Evolutionary conservation across 2,888 invertebrate species (phyloP).

Genomic region (Epirrhoe tristata): DNA sequence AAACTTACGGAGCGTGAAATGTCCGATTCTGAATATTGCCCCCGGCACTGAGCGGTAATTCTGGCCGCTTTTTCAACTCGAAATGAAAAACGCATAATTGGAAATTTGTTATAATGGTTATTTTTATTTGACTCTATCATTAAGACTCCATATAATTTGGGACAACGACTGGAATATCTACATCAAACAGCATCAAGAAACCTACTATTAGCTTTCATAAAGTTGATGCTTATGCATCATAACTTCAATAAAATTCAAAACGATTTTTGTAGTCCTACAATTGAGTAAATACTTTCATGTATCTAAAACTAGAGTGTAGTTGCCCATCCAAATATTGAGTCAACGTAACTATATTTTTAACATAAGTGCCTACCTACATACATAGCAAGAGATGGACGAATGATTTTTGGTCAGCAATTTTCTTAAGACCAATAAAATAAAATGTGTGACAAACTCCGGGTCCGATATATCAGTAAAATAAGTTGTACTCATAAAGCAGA

Average conservation of each 20-base stretch:
- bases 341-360: too few species aligned
- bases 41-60: slow-evolving; percentile 65
- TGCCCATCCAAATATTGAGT: too few species aligned
- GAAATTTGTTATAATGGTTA: slow-evolving; percentile 36
- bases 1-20: slow-evolving; percentile 83
- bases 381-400: not conserved
- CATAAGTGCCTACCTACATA: too few species aligned
- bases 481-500: slow-evolving; percentile 48
- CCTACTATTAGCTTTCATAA: too few species aligned
- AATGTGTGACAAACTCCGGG: slow-evolving; percentile 7
- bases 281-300: too few species aligned
- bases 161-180: too few species aligned
- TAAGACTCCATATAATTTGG: not conserved
- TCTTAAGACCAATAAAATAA: slow-evolving; percentile 1
- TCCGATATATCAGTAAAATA: slow-evolving; percentile 26
- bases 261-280: too few species aligned
- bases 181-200: too few species aligned
- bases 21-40: slow-evolving; percentile 75
- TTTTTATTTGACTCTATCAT: slow-evolving; percentile 26
- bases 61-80: slow-evolving; percentile 60
- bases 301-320: too few species aligned
- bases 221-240: too few species aligned
- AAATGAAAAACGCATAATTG: slow-evolving; percentile 44
- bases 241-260: too few species aligned
- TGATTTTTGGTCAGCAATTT: not conserved